Evolutionary conservation across 2,113 vertebrate species (phyloP).

Genomic region (Perca schrenkii): DNA sequence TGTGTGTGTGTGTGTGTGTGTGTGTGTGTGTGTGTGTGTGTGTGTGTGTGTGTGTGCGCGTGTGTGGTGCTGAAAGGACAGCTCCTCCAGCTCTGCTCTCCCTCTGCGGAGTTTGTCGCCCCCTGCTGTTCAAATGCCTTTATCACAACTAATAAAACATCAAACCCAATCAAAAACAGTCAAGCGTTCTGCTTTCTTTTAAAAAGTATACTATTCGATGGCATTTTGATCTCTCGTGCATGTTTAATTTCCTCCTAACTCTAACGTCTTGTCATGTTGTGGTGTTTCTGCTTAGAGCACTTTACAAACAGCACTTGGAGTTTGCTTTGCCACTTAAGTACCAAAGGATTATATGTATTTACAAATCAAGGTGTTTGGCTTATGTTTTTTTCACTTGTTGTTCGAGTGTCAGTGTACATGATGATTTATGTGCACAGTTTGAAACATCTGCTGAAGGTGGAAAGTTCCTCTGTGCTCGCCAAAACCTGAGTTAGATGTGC

Average conservation of each 20-base stretch:
- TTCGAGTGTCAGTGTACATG: no score
- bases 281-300: not conserved
- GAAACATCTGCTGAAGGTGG: not conserved
- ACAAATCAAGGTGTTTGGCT: not conserved
- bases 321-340: not conserved
- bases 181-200: not conserved
- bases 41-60: slow-evolving; percentile 65
- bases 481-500: no score
- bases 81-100: slow-evolving; percentile 68
- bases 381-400: not conserved
- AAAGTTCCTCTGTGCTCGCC: no score
- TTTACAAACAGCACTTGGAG: not conserved
- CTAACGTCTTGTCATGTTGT: not conserved
- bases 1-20: not conserved
- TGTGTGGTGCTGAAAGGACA: slow-evolving; percentile 87
- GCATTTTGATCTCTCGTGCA: not conserved
- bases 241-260: not conserved
- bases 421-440: not conserved
- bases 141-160: slow-evolving; percentile 31
- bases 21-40: slow-evolving; percentile 68
- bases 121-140: slow-evolving; percentile 36
- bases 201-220: not conserved
- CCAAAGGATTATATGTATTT: not conserved
- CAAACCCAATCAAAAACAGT: not conserved
- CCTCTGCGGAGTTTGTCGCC: slow-evolving; percentile 56